Conservation (phyloP, 2,797 vertebrate species). For the Mormyrops boulengeri region DNA sequence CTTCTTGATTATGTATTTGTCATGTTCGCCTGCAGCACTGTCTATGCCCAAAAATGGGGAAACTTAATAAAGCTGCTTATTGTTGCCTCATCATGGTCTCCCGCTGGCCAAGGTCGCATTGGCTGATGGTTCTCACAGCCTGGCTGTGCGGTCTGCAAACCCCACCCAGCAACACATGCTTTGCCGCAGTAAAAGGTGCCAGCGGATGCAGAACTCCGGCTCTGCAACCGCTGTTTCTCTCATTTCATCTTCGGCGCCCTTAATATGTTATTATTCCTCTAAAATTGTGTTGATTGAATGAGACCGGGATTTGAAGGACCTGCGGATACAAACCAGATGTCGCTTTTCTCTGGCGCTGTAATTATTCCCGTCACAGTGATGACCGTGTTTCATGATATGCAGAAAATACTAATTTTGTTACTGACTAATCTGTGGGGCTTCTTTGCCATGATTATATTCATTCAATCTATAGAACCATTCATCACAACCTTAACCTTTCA, state of each 20-base stretch:
- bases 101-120: neutral
- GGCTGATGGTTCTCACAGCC: neutral
- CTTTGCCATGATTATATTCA: neutral
- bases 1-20: neutral
- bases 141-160: neutral
- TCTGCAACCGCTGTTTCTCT: neutral
- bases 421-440: conserved; percentile 6
- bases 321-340: neutral
- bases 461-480: conserved; percentile 10
- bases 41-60: neutral
- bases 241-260: neutral
- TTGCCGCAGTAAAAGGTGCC: neutral
- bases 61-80: neutral
- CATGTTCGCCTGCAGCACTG: neutral
- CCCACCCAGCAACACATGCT: neutral
- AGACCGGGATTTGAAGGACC: neutral
- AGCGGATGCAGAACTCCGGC: neutral
- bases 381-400: neutral
- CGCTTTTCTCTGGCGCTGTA: neutral
- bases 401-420: conserved; percentile 9
- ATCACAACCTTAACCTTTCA: neutral
- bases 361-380: neutral
- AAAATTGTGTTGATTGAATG: conserved; percentile 4
- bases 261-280: neutral
- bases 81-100: neutral